phyloP scores from a whole-genome alignment of 2,797 vertebrate species.

The Trematomus bernacchii region DNA sequence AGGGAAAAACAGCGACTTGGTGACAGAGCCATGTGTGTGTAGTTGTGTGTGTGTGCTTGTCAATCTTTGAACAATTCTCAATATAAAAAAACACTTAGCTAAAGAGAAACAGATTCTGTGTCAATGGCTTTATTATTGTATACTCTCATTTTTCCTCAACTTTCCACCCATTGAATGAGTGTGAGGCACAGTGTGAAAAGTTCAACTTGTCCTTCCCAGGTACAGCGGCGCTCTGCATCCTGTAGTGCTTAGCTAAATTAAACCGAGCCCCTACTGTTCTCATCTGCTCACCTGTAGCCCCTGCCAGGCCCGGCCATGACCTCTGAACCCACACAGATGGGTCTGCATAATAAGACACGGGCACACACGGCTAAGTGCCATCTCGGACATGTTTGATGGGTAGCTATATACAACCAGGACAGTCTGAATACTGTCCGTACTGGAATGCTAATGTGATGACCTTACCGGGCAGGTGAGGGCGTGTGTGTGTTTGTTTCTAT shows the following conservation, averaged over 20 bases:
- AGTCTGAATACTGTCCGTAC: slow-evolving; percentile 55
- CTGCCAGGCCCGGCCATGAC: slow-evolving; percentile 83
- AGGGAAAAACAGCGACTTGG: slow-evolving; percentile 35
- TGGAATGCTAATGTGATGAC: slow-evolving; percentile 70
- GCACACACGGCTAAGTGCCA: slow-evolving; percentile 75
- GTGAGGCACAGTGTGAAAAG: slow-evolving; percentile 79
- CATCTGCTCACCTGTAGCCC: slow-evolving; percentile 84
- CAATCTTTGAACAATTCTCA: slow-evolving; percentile 52
- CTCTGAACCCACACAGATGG: slow-evolving; percentile 89
- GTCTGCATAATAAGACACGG: slow-evolving; percentile 81
- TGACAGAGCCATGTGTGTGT: slow-evolving; percentile 37
- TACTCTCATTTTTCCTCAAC: slow-evolving; percentile 61
- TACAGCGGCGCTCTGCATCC: slow-evolving; percentile 66
- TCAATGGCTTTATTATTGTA: slow-evolving; percentile 28
- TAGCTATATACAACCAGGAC: slow-evolving; percentile 52
- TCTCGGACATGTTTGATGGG: slow-evolving; percentile 75
- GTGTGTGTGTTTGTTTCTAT: slow-evolving; percentile 54
- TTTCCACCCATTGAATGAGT: slow-evolving; percentile 60
- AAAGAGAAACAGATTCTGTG: slow-evolving; percentile 47
- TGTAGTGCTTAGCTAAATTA: slow-evolving; percentile 88
- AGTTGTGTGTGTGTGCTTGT: slow-evolving; percentile 36
- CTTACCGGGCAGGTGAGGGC: slow-evolving; percentile 66
- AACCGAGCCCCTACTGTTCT: slow-evolving; percentile 90
- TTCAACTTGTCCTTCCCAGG: slow-evolving; percentile 81
- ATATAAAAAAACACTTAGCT: slow-evolving; percentile 39